Evolutionary conservation across 2,797 vertebrate genomes (phyloP), one percentile per base, ranked within the genome.

Genomic region (Telmatherina bonti): DNA sequence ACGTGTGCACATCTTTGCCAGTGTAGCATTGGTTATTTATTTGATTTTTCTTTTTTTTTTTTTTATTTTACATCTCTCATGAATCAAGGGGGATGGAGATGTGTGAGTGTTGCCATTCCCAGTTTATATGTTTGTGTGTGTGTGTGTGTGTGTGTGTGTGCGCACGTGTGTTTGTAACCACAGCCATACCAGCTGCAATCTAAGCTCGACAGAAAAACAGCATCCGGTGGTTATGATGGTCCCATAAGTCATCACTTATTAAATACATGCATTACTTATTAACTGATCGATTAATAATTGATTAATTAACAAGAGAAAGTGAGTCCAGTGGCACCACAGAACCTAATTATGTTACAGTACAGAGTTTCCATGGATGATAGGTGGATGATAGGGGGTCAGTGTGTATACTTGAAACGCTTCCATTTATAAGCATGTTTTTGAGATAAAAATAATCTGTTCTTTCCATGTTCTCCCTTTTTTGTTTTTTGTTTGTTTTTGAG

Each of bases 261-360:
- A 79, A 92, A 85, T 67, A 86, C 71, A 84, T 52, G 63, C 79
- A 89, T 90, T 86, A 88, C 69, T 90, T 89, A 91, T 92, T 90
- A 79, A 89, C 35, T 62, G 79, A 85, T 81, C 62, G 58, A 79
- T 92, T 75, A 88, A 89, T 91, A 84, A 90, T 94, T 83, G 69
- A 93, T 89, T 85, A 62, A 88, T 89, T 91, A 89, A 90, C 81
- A 86, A 80, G 77, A 79, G 67, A 82, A 85, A 79, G 41, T 68
- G 60, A 82, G 57, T 79, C 69, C 70, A 79, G 22, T 67, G 63
- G 70, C 74, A 85, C 66, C 88, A 67, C 57, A 76, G 55, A 79
- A 75, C 61, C 83, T 92, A 88, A 87, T 92, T 90, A 90, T 66
- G 83, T 59, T 27, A 69, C 55, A 13, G 22, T 26, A 27, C 47